Conservation (phyloP, 2,113 vertebrate species). For the Heterotilapia buettikoferi region DNA sequence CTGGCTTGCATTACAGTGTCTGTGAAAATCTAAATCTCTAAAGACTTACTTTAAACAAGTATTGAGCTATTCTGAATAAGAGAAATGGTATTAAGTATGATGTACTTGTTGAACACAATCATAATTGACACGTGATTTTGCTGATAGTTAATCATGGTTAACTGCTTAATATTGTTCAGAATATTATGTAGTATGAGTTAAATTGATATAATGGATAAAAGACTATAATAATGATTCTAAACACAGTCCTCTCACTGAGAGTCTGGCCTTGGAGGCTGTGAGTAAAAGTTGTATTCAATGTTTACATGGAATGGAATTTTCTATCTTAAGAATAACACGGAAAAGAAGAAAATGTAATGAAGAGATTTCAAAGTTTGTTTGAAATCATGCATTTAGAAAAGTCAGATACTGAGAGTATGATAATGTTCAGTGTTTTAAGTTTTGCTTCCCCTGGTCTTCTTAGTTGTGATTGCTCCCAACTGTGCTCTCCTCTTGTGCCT, state of each 20-base stretch:
- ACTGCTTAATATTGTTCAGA: background rate
- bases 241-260: background rate
- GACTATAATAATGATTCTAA: background rate
- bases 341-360: background rate
- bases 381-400: background rate
- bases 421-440: background rate
- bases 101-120: background rate
- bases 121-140: background rate
- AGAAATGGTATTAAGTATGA: background rate
- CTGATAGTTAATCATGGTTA: background rate
- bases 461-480: background rate
- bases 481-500: background rate
- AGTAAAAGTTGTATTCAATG: background rate
- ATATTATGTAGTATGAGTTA: background rate
- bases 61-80: background rate
- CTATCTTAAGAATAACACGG: rapidly evolving
- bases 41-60: background rate
- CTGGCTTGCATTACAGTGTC: rapidly evolving
- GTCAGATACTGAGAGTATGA: background rate
- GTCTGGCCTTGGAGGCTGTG: background rate
- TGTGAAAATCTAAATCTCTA: background rate
- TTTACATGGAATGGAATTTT: background rate
- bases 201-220: background rate
- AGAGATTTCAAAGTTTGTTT: background rate
- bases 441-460: background rate